Percentiles rank a stretch among this genome's conserved stretches.
phyloP scores from a whole-genome alignment of 2,888 invertebrate genomes.

The Drosophila prostipennis region DNA sequence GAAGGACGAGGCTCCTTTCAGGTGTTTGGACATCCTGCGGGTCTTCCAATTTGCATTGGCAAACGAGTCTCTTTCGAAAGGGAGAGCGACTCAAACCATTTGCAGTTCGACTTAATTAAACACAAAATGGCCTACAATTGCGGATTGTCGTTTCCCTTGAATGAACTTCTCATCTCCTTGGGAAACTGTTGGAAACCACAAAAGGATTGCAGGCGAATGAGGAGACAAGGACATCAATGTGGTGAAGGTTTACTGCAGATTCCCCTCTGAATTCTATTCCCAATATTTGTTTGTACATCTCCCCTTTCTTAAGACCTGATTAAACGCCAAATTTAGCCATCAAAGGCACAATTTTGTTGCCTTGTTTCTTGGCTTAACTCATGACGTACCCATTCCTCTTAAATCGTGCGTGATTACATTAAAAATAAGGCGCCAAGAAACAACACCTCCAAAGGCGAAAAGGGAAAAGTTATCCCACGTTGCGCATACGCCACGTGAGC shows the following conservation, averaged over 20 bases:
- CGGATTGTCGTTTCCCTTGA: not conserved
- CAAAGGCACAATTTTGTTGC: not conserved
- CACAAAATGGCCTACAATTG: constrained; percentile 6
- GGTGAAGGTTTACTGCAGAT: not conserved
- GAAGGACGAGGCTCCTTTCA: not conserved
- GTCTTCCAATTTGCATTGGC: constrained; percentile 21
- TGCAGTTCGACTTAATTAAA: constrained; percentile 16
- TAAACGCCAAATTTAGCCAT: constrained; percentile 21
- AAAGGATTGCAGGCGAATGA: not conserved
- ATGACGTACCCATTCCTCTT: not conserved
- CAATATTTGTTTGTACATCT: not conserved
- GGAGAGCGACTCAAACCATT: constrained; percentile 1
- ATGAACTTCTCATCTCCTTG: not conserved
- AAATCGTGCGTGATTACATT: constrained; percentile 40
- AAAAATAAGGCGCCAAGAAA: constrained; percentile 14
- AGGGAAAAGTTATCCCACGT: constrained; percentile 13
- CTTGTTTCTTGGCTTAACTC: not conserved
- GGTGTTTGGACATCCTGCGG: constrained; percentile 9
- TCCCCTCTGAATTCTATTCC: not conserved
- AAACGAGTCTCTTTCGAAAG: not conserved
- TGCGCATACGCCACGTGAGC: constrained; percentile 36
- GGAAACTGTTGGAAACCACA: not conserved
- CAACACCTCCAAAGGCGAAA: constrained; percentile 6
- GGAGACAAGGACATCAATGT: not conserved
- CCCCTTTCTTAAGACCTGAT: constrained; percentile 6